Percentiles rank a stretch among this genome's conserved stretches.
phyloP scores from a whole-genome alignment of 1,140 invertebrate genomes.

The Drosophila oshimai region DNA sequence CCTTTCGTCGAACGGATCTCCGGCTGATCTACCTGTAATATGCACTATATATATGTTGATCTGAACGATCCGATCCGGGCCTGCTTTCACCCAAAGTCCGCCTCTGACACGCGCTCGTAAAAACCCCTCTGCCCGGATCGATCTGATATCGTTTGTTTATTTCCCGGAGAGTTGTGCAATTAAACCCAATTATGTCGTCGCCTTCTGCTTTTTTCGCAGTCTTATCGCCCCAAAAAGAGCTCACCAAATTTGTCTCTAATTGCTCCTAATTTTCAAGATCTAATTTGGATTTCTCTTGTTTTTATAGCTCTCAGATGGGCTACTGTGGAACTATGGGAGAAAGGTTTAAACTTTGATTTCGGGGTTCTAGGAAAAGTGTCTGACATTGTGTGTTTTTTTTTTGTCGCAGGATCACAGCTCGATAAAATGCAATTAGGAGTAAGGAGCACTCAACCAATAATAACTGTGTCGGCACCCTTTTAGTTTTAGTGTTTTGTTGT shows the following conservation, averaged over 20 bases:
- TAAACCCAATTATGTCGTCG: conserved; percentile 48
- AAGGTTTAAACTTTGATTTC: background rate
- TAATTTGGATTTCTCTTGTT: conserved; percentile 23
- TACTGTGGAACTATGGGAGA: conserved; percentile 15
- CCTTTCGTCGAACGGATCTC: conserved; percentile 60
- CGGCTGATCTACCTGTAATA: conserved; percentile 7
- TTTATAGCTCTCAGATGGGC: conserved; percentile 27
- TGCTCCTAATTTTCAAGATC: conserved; percentile 62
- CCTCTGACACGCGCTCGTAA: conserved; percentile 65
- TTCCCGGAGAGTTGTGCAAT: conserved; percentile 29
- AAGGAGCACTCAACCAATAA: background rate
- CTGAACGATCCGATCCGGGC: background rate
- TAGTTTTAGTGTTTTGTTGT: background rate
- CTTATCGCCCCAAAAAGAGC: conserved; percentile 13
- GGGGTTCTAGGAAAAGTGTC: conserved; percentile 1
- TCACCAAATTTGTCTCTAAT: conserved; percentile 51
- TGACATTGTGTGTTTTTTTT: conserved; percentile 10
- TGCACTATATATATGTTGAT: background rate
- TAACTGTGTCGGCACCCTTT: conserved; percentile 4
- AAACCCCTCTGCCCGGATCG: conserved; percentile 17
- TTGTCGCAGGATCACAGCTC: background rate
- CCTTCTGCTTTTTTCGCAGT: conserved; percentile 19
- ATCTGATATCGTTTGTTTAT: conserved; percentile 32
- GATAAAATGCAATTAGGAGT: conserved; percentile 7
- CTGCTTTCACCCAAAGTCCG: conserved; percentile 26